Conservation (phyloP, 2,888 invertebrate species). For the Malthinus flaveolus region DNA sequence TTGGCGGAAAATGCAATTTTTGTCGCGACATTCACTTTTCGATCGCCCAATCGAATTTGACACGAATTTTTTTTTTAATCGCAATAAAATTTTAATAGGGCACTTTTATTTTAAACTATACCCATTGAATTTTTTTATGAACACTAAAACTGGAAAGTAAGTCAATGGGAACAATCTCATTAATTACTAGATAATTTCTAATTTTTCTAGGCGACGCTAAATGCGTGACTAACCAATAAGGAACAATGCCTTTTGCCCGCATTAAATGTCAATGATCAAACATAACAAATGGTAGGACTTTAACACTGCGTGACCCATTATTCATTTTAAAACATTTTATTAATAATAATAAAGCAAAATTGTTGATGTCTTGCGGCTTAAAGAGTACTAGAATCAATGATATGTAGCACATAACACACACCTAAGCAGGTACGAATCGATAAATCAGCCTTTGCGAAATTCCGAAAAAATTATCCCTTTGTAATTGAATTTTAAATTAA, state of each 20-base stretch:
- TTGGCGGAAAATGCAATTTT: too few species aligned
- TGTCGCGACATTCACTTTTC: too few species aligned
- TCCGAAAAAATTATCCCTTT: too few species aligned
- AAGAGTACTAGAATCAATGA: conserved; percentile 2
- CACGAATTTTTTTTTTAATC: too few species aligned
- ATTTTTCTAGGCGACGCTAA: conserved; percentile 27
- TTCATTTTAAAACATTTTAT: conserved; percentile 36
- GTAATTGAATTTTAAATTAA: too few species aligned
- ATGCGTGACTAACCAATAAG: conserved; percentile 30
- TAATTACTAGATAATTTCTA: conserved; percentile 28
- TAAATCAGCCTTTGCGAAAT: not conserved
- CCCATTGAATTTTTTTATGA: not conserved
- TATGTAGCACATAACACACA: not conserved
- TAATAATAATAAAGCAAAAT: conserved; percentile 31
- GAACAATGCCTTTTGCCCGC: conserved; percentile 32
- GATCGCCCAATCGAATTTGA: too few species aligned
- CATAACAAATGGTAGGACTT: conserved; percentile 36
- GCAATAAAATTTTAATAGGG: not conserved
- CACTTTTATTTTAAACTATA: not conserved
- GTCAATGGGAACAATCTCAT: conserved; percentile 25
- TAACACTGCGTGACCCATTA: conserved; percentile 34
- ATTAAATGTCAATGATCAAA: conserved; percentile 36
- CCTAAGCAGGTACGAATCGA: conserved; percentile 8
- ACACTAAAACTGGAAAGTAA: conserved; percentile 21
- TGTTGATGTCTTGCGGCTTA: conserved; percentile 24